A percentile compares a stretch with the other conserved stretches of the same genome.
Evolutionary conservation across 2,888 invertebrate genomes (phyloP).

Genomic region (Netelia inedita): DNA sequence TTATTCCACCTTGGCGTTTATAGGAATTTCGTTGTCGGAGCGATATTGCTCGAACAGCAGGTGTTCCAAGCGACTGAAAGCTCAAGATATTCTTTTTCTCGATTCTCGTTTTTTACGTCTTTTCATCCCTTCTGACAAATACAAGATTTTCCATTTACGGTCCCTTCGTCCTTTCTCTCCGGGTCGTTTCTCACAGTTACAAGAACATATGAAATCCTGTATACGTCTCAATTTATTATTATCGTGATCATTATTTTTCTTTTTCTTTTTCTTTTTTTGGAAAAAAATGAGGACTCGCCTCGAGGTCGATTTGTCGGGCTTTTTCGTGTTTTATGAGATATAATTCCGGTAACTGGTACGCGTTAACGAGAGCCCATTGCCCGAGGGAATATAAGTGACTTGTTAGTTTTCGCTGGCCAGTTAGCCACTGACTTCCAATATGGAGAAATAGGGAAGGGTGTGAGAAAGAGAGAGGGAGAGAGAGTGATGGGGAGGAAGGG

Average conservation of each 20-base stretch:
- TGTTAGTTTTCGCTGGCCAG: constrained; percentile 38
- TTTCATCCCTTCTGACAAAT: constrained; percentile 14
- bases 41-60: constrained; percentile 46
- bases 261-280: not conserved
- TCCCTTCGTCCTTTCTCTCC: not conserved
- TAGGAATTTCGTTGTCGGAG: constrained; percentile 31
- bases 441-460: constrained; percentile 2
- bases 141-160: constrained; percentile 41
- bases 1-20: constrained; percentile 8
- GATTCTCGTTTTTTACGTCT: not conserved
- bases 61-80: constrained; percentile 32
- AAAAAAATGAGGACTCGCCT: constrained; percentile 17
- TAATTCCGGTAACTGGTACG: constrained; percentile 30
- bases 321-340: constrained; percentile 19
- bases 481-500: constrained; percentile 66
- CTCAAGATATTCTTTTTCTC: not conserved
- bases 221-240: not conserved
- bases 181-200: constrained; percentile 27
- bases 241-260: not conserved
- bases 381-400: constrained; percentile 54
- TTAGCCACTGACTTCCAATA: constrained; percentile 61
- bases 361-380: constrained; percentile 29
- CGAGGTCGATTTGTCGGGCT: constrained; percentile 15
- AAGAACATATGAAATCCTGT: not conserved
- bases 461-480: constrained; percentile 66